These are phyloP conservation scores for Desmophyllum pertusum DNA, from an alignment of 92 coral and sea anemone species.

Conservation along the genomic window DNA sequence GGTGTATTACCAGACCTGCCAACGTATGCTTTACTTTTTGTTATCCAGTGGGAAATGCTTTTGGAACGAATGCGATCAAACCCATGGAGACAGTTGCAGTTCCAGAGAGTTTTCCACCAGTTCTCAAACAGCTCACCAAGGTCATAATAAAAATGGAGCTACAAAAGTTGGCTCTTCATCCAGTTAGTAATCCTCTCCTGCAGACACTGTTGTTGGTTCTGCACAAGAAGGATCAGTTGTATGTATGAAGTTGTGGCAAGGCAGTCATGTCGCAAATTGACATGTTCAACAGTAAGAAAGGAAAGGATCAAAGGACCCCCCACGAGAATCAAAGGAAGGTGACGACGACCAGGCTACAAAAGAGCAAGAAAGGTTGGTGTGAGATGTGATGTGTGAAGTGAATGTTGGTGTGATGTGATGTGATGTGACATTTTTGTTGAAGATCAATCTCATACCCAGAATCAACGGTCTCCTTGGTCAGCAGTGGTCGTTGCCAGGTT, in stretches of 20 bases:
- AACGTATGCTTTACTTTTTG: neutral
- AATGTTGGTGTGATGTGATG: too few species aligned
- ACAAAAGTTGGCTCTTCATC: slow-evolving; percentile 64
- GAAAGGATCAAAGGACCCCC: slow-evolving; percentile 19
- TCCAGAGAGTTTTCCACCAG: slow-evolving; percentile 70
- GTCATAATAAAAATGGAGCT: slow-evolving; percentile 61
- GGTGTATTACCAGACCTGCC: too few species aligned
- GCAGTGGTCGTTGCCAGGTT: too few species aligned
- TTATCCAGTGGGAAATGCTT: slow-evolving; percentile 65
- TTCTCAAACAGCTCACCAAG: slow-evolving; percentile 57
- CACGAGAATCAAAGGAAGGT: slow-evolving; percentile 8
- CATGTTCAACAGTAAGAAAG: slow-evolving; percentile 33
- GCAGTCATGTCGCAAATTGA: slow-evolving; percentile 71
- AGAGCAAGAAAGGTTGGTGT: slow-evolving; percentile 21
- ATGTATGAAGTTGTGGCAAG: slow-evolving; percentile 78
- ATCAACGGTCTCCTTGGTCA: too few species aligned
- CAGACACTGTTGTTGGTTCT: slow-evolving; percentile 77
- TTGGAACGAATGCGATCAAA: slow-evolving; percentile 45
- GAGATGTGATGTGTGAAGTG: too few species aligned
- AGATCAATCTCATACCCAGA: too few species aligned
- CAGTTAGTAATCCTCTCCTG: slow-evolving; percentile 74
- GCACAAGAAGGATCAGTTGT: slow-evolving; percentile 65
- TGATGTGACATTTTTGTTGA: too few species aligned
- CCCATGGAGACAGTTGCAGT: slow-evolving; percentile 65
- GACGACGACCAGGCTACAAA: neutral